These are phyloP conservation scores for Platichthys stellatus DNA, from an alignment of 2,113 vertebrate genomes.

Conservation along the genomic window DNA sequence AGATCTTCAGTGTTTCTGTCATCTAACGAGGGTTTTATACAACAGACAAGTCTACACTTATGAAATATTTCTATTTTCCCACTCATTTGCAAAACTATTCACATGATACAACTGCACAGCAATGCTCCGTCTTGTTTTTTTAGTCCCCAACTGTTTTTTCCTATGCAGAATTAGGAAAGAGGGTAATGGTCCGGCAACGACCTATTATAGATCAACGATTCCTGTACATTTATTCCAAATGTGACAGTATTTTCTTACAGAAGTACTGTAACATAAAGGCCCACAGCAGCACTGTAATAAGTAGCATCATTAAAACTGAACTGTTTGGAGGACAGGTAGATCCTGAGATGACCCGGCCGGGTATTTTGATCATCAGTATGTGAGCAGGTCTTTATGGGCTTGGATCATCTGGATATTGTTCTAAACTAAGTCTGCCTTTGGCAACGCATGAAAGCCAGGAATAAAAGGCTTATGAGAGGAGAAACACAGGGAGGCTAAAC, in stretches of 20 bases:
- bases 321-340: not conserved
- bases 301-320: not conserved
- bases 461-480: not conserved
- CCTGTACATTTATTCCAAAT: not conserved
- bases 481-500: not conserved
- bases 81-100: too few relatives aligned
- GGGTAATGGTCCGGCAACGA: not conserved
- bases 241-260: not conserved
- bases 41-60: not conserved
- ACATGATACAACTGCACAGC: too few relatives aligned
- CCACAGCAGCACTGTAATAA: not conserved
- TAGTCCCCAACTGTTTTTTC: not conserved
- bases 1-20: not conserved
- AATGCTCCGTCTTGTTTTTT: not conserved
- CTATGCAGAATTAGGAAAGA: not conserved
- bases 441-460: not conserved
- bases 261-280: not conserved
- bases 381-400: not conserved
- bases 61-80: too few relatives aligned
- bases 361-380: not conserved
- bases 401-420: not conserved
- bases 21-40: not conserved
- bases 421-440: not conserved
- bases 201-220: not conserved
- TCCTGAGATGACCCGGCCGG: not conserved